Evolutionary conservation across 2,797 vertebrate species (phyloP).

Genomic region (Mus caroli): DNA sequence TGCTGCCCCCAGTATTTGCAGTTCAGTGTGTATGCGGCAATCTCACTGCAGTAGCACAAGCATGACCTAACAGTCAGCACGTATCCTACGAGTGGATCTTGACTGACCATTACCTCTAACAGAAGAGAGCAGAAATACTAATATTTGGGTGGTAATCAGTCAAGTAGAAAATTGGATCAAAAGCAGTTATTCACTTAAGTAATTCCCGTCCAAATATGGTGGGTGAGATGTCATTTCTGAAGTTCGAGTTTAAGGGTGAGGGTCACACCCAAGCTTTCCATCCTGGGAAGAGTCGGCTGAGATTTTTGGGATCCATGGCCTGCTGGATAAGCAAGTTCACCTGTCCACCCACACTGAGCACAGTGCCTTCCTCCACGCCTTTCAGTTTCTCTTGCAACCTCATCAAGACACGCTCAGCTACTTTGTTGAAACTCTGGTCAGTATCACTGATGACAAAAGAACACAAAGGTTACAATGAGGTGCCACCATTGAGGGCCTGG

Average conservation of each 20-base stretch:
- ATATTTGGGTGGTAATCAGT: background rate
- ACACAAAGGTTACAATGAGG: background rate
- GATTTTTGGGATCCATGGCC: constrained; percentile 98
- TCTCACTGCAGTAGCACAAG: background rate
- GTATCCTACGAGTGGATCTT: background rate
- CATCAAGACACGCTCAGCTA: constrained; percentile 97
- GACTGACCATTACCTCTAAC: constrained; percentile 5
- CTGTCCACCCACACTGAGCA: constrained; percentile 96
- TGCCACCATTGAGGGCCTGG: background rate
- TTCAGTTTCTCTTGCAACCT: constrained; percentile 99
- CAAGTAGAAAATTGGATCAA: constrained; percentile 11
- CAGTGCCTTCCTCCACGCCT: constrained; percentile 96
- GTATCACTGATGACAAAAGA: constrained; percentile 86
- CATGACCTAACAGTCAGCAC: background rate
- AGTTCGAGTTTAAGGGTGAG: constrained; percentile 10
- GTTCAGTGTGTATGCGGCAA: background rate
- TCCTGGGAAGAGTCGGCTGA: constrained; percentile 95
- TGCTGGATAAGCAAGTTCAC: constrained; percentile 99
- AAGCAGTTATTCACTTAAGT: constrained; percentile 22
- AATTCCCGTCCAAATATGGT: background rate
- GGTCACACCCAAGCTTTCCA: constrained; percentile 97
- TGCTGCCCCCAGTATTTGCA: background rate
- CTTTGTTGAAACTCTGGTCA: constrained; percentile 97
- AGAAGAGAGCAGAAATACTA: constrained; percentile 6
- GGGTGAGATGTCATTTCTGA: background rate